Evolutionary conservation across 2,113 vertebrate species (phyloP), one percentile per base, ranked within the genome.

Genomic region (Ctenodactylus gundi): DNA sequence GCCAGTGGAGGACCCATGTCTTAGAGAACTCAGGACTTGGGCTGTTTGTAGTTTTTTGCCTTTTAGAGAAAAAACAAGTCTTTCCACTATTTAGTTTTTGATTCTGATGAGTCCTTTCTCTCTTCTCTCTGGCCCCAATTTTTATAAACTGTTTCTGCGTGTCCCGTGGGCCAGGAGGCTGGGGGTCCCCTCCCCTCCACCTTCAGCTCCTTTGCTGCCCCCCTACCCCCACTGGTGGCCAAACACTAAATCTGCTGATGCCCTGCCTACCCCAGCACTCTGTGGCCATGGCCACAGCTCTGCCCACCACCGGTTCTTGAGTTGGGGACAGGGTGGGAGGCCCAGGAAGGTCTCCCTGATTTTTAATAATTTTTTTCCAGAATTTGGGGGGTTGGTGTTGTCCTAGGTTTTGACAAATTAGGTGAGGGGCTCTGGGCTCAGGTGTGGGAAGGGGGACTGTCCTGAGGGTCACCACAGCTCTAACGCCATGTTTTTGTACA

Each of bases 1-100:
- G 88, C 68, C 11, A 21, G 72, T 82, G 96, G 83, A 91, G 76
- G 81, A 89, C 82, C 88, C 89, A 27, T 10, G 70, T 85, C 93
- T 85, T 88, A 87, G 94, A 94, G 68, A 96, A 82, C 92, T 96
- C 96, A 94, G 96, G 95, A 94, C 78, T 93, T 94, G 87, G 94
- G 96, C 67, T 88, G 83, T 97, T 96, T 96, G 89, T 97, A 97
- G 93, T 95, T 95, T 96, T 97, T 95, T 97, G 97, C 93, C 96
- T 97, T 97, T 96, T 97, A 94, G 93, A 97, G 75, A 97, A 87
- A 93, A 86, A 94, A 53, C 46, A 84, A 96, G 95, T 96, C 92
- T 97, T 97, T 97, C 93, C 95, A 94, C 49, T 62, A 75, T 93
- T 97, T 96, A 91, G 94, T 92, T 97, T 97, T 97, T 95, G 95